phyloP scores from a whole-genome alignment of 2,888 invertebrate genomes.

The Hirtodrosophila confusa region DNA sequence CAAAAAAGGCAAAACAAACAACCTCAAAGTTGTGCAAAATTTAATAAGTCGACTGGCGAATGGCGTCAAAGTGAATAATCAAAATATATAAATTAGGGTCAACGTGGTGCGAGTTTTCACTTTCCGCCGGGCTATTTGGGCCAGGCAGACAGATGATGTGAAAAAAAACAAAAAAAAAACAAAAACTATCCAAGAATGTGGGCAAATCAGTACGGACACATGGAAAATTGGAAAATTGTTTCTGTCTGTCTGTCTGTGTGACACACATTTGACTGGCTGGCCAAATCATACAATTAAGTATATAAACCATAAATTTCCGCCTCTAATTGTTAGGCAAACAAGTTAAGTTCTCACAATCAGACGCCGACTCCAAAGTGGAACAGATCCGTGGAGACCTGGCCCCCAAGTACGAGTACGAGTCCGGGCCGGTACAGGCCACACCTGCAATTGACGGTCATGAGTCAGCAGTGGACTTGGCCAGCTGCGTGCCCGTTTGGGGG shows the following conservation, averaged over 20 bases:
- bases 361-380: constrained; percentile 32
- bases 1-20: constrained; percentile 37
- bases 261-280: constrained; percentile 52
- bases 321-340: constrained; percentile 66
- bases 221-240: constrained; percentile 17
- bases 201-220: constrained; percentile 43
- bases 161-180: too few species aligned
- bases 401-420: too few species aligned
- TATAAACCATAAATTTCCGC: constrained; percentile 67
- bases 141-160: constrained; percentile 29
- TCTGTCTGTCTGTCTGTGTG: constrained; percentile 22
- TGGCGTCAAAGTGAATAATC: constrained; percentile 46
- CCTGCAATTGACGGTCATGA: constrained; percentile 69
- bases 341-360: constrained; percentile 47
- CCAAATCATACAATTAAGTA: constrained; percentile 35
- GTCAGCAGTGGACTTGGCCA: constrained; percentile 49
- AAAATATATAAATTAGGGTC: constrained; percentile 76
- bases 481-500: constrained; percentile 34
- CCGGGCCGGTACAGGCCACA: constrained; percentile 57
- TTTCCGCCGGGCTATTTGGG: constrained; percentile 63
- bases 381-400: constrained; percentile 21
- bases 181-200: constrained; percentile 36
- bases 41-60: constrained; percentile 45
- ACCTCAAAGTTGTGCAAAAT: constrained; percentile 51
- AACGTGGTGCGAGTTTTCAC: constrained; percentile 65